Conservation (phyloP, 1,140 invertebrate species). For the Trichonephila clavipes region DNA sequence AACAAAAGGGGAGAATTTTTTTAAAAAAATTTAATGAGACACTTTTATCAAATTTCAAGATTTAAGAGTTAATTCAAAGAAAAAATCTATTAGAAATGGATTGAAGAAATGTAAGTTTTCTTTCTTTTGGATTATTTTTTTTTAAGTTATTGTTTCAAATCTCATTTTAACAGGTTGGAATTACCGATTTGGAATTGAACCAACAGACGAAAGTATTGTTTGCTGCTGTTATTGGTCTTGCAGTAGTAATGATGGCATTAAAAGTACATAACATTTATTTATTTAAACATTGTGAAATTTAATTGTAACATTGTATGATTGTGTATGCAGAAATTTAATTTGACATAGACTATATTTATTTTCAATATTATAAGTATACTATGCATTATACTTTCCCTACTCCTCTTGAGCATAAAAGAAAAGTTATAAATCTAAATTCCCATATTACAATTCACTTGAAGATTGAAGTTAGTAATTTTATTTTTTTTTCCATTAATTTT, state of each 20-base stretch:
- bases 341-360: background rate
- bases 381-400: too few relatives aligned
- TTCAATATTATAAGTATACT: constrained; percentile 11
- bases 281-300: background rate
- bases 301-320: background rate
- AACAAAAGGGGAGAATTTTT: too few relatives aligned
- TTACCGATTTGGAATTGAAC: constrained; percentile 97
- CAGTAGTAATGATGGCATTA: constrained; percentile 96
- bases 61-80: too few relatives aligned
- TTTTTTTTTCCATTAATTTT: too few relatives aligned
- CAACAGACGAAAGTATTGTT: constrained; percentile 97
- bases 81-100: too few relatives aligned
- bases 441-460: too few relatives aligned
- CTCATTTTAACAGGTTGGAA: constrained; percentile 85
- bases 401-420: too few relatives aligned
- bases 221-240: constrained; percentile 92
- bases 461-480: too few relatives aligned
- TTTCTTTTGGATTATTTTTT: background rate
- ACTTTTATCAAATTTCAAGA: too few relatives aligned
- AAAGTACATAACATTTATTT: constrained; percentile 82
- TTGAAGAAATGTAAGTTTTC: background rate
- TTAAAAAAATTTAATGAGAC: too few relatives aligned
- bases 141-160: background rate
- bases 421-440: too few relatives aligned
- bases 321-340: constrained; percentile 39